A percentile compares a stretch with the other conserved stretches of the same genome.
Evolutionary conservation across 1,140 invertebrate species (phyloP).

Genomic region (Camponotus floridanus): DNA sequence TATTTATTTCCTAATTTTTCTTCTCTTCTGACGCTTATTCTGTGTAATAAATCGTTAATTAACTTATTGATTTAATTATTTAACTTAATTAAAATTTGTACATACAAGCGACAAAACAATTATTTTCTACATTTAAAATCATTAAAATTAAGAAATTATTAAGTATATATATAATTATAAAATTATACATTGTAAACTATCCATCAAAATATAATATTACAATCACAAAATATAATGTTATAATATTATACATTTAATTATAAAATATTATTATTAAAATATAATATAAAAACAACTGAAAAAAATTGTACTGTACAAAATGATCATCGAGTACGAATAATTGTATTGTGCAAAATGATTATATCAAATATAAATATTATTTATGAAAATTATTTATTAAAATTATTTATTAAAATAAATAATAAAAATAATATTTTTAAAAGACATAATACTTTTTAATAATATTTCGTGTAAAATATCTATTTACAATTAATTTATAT

Average conservation of each 20-base stretch:
- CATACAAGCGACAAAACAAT: not conserved
- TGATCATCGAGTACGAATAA: not conserved
- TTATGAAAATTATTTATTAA: not conserved
- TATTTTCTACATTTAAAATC: not conserved
- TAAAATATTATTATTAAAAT: conserved; percentile 10
- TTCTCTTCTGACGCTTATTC: not conserved
- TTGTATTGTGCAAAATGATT: not conserved
- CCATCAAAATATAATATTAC: too few species aligned
- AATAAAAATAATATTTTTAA: not conserved
- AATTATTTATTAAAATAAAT: not conserved
- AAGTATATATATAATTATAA: not conserved
- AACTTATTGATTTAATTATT: conserved; percentile 20
- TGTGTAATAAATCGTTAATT: not conserved
- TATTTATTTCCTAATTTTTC: not conserved
- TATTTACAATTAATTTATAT: too few species aligned
- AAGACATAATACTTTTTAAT: too few species aligned
- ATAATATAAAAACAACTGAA: not conserved
- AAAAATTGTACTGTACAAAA: not conserved
- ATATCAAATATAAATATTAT: not conserved
- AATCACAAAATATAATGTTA: too few species aligned
- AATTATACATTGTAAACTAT: too few species aligned
- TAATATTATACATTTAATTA: not conserved
- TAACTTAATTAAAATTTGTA: not conserved
- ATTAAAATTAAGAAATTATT: not conserved
- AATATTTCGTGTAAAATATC: too few species aligned